Base-by-base conservation (phyloP, 2,797 vertebrate genomes). In the Arrhamphus sclerolepis region DNA sequence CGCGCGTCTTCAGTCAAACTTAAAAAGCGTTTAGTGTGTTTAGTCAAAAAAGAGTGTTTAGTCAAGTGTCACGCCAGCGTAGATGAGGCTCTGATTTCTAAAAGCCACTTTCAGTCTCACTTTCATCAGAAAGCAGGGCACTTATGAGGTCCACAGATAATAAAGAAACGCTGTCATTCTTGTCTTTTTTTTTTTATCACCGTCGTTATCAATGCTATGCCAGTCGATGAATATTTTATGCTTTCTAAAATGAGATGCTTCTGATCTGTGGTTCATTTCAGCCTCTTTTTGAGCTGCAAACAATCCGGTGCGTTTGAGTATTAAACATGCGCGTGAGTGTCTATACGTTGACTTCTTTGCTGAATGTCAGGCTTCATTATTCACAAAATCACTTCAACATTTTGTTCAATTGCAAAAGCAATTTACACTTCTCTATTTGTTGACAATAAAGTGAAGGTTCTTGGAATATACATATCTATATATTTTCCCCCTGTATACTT, bases 191-290 rank as follows among this genome's bases (percentile, higher is more conserved):
- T 14, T 11, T 9, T 14, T 46, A 46, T 46, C 22, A 19, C 21
- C 22, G 43, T 14, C 21, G 20, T 46, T 46, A 22, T 46, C 43
- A 13, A 46, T 13, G 34, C 34, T 38, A 38, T 38, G 14, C 14
- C 19, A 46, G 43, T 22, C 39, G 18, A 21, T 46, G 43, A 46
- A 46, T 46, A 21, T 46, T 46, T 46, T 46, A 46, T 46, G 43
- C 20, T 20, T 21, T 13, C 43, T 46, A 46, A 46, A 5, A 41
- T 21, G 42, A 46, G 43, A 46, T 13, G 10, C 19, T 21, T 46
- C 22, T 46, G 43, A 46, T 46, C 43, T 14, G 11, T 2, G 20
- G 1, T 20, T 46, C 20, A 46, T 21, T 46, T 46, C 21, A 46
- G 21, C 43, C 21, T 46, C 19, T 20, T 46, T 21, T 22, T 22